Evolutionary conservation across 2,888 invertebrate genomes (phyloP).

Genomic region (Phaonia tiefii): DNA sequence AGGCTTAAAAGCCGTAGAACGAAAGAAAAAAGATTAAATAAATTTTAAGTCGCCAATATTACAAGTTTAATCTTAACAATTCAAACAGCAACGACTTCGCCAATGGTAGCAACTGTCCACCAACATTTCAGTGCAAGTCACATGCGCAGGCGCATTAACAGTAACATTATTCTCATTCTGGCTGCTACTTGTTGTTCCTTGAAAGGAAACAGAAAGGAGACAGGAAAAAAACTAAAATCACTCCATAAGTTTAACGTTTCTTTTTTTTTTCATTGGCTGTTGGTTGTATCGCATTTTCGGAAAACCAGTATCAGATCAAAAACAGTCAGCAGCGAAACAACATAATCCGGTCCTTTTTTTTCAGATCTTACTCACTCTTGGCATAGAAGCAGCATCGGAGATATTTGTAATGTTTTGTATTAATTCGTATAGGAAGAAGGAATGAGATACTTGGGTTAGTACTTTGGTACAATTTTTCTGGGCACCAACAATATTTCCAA

Average conservation of each 20-base stretch:
- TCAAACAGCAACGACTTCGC: slow-evolving; percentile 40
- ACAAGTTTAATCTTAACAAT: slow-evolving; percentile 66
- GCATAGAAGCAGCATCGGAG: background rate
- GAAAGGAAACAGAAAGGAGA: slow-evolving; percentile 29
- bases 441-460: no score
- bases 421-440: no score
- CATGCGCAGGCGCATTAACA: slow-evolving; percentile 46
- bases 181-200: slow-evolving; percentile 41
- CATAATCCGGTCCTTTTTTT: slow-evolving; percentile 61
- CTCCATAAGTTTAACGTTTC: slow-evolving; percentile 51
- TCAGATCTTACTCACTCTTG: background rate
- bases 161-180: slow-evolving; percentile 60
- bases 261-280: background rate
- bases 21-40: slow-evolving; percentile 63
- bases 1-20: background rate
- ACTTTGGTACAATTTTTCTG: no score
- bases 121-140: slow-evolving; percentile 43
- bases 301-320: slow-evolving; percentile 53
- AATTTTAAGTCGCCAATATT: slow-evolving; percentile 67
- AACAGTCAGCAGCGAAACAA: slow-evolving; percentile 57
- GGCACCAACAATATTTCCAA: no score
- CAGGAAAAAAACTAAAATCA: slow-evolving; percentile 38
- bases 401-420: slow-evolving; percentile 33
- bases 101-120: slow-evolving; percentile 21
- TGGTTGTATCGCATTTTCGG: slow-evolving; percentile 15